Conservation (phyloP, 2,888 invertebrate genomes). For the Ligdia adustata region DNA sequence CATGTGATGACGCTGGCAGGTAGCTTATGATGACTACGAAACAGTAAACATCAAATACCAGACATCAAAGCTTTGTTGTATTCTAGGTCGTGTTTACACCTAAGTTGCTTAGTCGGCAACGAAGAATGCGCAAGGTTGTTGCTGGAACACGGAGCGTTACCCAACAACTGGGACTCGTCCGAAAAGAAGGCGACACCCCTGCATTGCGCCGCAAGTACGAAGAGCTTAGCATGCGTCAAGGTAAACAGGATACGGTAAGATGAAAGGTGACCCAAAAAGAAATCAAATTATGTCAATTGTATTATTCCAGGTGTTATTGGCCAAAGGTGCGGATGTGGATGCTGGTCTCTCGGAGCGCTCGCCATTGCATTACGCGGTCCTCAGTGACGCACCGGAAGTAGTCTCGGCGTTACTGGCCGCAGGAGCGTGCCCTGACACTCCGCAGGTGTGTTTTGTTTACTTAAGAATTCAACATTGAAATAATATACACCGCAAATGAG, state of each 20-base stretch:
- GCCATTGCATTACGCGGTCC: conserved; percentile 93
- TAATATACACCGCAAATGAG: conserved; percentile 20
- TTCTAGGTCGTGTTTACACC: conserved; percentile 85
- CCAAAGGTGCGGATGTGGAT: conserved; percentile 90
- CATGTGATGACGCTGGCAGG: conserved; percentile 87
- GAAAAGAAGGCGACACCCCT: conserved; percentile 88
- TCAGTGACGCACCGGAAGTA: conserved; percentile 89
- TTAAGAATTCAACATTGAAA: conserved; percentile 12
- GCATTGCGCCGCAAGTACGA: conserved; percentile 90
- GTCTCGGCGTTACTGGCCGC: conserved; percentile 88
- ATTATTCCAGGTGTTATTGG: conserved; percentile 77
- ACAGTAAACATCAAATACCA: background rate
- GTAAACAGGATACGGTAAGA: conserved; percentile 59
- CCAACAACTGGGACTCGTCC: conserved; percentile 88
- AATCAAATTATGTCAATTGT: conserved; percentile 39
- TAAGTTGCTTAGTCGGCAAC: conserved; percentile 91
- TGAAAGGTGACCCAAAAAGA: conserved; percentile 45
- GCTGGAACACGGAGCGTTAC: conserved; percentile 87
- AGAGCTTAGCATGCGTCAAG: conserved; percentile 84
- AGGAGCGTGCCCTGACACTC: conserved; percentile 92
- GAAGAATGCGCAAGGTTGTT: conserved; percentile 88
- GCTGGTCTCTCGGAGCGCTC: conserved; percentile 88
- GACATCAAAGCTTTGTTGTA: too few relatives aligned
- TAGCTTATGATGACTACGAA: conserved; percentile 45
- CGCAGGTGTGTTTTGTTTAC: conserved; percentile 84